Percentiles rank a stretch among this genome's conserved stretches.
These are phyloP conservation scores for Aphis gossypii DNA, from an alignment of 1,140 invertebrate genomes.

Conservation along the genomic window DNA sequence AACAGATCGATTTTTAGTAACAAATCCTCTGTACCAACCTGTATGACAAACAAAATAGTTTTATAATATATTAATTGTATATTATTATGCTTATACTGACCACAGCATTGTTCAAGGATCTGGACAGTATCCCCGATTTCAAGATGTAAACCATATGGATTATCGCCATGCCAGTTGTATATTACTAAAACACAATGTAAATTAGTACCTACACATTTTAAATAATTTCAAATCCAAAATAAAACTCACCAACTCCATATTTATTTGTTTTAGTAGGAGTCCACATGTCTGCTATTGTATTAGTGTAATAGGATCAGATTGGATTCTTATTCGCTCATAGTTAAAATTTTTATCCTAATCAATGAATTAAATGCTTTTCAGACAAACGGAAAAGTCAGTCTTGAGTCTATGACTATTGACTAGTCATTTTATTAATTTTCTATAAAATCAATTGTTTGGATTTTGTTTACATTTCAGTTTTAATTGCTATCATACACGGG, in stretches of 20 bases:
- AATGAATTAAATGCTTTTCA: neutral
- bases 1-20: constrained; percentile 78
- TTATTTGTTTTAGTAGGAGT: constrained; percentile 71
- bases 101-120: constrained; percentile 86
- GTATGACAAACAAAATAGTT: constrained; percentile 63
- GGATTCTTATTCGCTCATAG: constrained; percentile 8
- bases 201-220: neutral
- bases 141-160: constrained; percentile 78
- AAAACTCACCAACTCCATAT: constrained; percentile 71
- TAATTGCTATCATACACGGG: constrained; percentile 32
- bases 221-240: constrained; percentile 17
- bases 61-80: constrained; percentile 25
- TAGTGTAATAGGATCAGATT: neutral
- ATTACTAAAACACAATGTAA: constrained; percentile 70
- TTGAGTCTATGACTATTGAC: neutral
- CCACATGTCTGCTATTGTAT: constrained; percentile 67
- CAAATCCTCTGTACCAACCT: constrained; percentile 89
- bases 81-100: constrained; percentile 64
- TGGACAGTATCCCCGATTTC: constrained; percentile 91
- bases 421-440: neutral
- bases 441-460: neutral
- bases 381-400: neutral
- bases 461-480: constrained; percentile 50
- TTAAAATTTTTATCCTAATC: neutral
- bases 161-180: constrained; percentile 88